Evolutionary conservation across 2,797 vertebrate genomes (phyloP), one percentile per base, ranked within the genome.

Genomic region (Argya squamiceps): DNA sequence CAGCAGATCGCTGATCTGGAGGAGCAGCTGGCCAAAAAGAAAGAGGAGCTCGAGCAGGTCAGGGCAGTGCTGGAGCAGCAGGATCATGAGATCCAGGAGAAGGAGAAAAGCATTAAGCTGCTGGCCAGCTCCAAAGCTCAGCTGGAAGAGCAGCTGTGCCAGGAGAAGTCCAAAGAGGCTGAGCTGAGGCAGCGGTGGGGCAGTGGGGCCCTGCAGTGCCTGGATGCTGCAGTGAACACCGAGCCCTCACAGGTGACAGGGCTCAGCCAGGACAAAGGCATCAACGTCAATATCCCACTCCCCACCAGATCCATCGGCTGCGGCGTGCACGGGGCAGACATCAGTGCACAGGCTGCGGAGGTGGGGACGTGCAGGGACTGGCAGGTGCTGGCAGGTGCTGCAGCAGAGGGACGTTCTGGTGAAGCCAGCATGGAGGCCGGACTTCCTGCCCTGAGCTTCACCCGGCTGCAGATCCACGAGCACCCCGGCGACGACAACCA

Each of bases 91-190:
- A 98, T 99, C 92, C 98, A 98, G 94, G 93, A 97, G 79, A 99
- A 99, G 80, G 99, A 99, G 73, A 98, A 98, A 63, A 98, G 78
- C 93, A 99, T 99, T 95, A 93, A 98, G 70, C 97, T 99, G 84
- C 93, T 99, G 55, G 98, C 97, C 91, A 98, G n/a, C 97, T 98
- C 96, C 67, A 97, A 96, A 95, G 95, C 96, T 95, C 96, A 84
- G 30, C 96, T 96, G 69, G 97, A 98, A 63, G 96, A 94, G 77
- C 93, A 95, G 74, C 94, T 98, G 64, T 93, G 91, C 46, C 95
- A 19, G 34, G 59, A 98, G 19, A 93, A 80, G 32, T 77, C 81
- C 46, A 80, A 84, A 39, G 98, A 97, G 52, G 95, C 96, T 3
- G 81, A 85, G 83, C 24, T 11, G 69, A 41, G 11, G 2, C 43